These are phyloP conservation scores for Calonectris borealis DNA, from an alignment of 2,113 vertebrate species.

Conservation along the genomic window DNA sequence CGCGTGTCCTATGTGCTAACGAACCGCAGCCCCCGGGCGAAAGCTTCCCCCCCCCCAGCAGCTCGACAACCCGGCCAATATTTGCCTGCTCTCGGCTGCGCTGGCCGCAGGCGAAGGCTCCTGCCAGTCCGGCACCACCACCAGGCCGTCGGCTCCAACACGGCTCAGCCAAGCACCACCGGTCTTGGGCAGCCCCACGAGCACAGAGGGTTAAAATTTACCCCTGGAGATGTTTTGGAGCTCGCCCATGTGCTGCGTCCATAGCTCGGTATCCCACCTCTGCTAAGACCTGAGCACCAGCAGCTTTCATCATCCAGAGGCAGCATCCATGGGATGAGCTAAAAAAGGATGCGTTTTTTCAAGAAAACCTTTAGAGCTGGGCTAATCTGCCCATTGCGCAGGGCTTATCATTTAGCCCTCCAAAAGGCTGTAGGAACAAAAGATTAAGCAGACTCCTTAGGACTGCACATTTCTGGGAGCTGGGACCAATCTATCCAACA, in stretches of 20 bases:
- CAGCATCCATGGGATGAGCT: neutral
- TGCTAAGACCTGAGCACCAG: neutral
- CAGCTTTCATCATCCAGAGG: neutral
- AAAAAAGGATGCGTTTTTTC: neutral
- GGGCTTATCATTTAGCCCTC: neutral
- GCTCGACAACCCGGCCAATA: fast-evolving
- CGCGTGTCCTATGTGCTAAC: fast-evolving
- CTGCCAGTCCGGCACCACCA: fast-evolving
- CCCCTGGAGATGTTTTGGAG: neutral
- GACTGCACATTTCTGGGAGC: neutral
- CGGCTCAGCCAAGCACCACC: neutral
- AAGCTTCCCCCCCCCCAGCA: neutral
- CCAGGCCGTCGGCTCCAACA: fast-evolving
- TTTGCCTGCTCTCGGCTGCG: neutral
- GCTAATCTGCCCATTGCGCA: neutral
- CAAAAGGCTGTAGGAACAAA: neutral
- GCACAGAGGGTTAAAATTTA: neutral
- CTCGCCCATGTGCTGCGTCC: neutral
- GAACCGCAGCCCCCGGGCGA: fast-evolving
- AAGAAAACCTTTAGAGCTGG: neutral
- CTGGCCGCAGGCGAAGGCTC: fast-evolving
- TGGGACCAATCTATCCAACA: neutral
- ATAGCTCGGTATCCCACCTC: neutral
- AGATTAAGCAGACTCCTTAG: neutral
- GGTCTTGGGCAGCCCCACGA: neutral